A percentile compares a stretch with the other conserved stretches of the same genome.
Conservation (phyloP, 2,797 vertebrate species). For the Psittacula echo region DNA sequence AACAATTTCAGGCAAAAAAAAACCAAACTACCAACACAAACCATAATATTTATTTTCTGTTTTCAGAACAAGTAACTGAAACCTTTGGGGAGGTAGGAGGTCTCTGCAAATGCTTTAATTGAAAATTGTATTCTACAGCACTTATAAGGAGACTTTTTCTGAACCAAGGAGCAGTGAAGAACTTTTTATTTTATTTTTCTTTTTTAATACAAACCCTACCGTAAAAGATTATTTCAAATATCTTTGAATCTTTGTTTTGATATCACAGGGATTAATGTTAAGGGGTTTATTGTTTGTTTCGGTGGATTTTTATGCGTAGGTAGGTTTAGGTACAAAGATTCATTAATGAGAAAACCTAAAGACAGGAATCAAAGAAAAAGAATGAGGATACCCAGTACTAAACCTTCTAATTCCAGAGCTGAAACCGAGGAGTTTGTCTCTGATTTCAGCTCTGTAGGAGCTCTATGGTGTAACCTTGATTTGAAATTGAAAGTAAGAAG, state of each 20-base stretch:
- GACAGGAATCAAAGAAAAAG: not conserved
- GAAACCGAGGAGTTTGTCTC: not conserved
- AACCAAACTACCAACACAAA: not conserved
- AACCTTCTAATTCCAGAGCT: not conserved
- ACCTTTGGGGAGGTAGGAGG: not conserved
- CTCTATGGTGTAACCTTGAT: not conserved
- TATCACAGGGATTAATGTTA: not conserved
- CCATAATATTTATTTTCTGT: not conserved
- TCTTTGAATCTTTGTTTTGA: not conserved
- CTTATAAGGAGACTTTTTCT: not conserved
- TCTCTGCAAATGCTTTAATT: not conserved
- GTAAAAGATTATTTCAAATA: not conserved
- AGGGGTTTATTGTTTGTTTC: not conserved
- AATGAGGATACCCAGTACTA: not conserved
- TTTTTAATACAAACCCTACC: not conserved
- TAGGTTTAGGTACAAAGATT: not conserved
- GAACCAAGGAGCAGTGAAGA: not conserved
- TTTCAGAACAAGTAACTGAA: not conserved
- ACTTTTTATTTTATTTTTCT: not conserved
- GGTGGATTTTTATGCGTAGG: not conserved
- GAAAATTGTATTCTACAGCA: not conserved
- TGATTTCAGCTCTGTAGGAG: not conserved
- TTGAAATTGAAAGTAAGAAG: constrained; percentile 5
- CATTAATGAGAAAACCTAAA: not conserved
- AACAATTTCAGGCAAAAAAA: not conserved